These are phyloP conservation scores for Drosophila serrata DNA, from an alignment of 1,140 invertebrate genomes.

Conservation along the genomic window DNA sequence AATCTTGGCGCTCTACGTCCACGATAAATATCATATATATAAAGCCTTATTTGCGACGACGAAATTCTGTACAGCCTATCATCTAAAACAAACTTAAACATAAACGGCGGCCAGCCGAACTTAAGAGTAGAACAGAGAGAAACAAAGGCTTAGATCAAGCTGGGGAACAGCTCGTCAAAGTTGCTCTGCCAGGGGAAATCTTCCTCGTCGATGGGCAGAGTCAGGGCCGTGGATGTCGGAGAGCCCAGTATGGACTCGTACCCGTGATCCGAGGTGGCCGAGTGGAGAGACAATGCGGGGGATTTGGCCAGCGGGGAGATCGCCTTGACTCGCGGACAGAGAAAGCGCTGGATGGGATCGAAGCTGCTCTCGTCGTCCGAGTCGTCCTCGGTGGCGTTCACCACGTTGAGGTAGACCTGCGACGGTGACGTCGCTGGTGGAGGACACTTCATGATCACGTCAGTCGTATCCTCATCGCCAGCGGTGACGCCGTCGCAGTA, in stretches of 20 bases:
- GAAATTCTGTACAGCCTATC: conserved; percentile 65
- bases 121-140: conserved; percentile 63
- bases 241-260: conserved; percentile 87
- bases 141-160: conserved; percentile 59
- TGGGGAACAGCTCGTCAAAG: conserved; percentile 79
- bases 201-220: conserved; percentile 52
- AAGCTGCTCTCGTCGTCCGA: conserved; percentile 80
- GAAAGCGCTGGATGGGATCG: conserved; percentile 83
- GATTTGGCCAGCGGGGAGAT: conserved; percentile 78
- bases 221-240: conserved; percentile 67
- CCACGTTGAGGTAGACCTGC: conserved; percentile 83
- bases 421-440: conserved; percentile 83
- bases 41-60: conserved; percentile 67
- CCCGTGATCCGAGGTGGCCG: conserved; percentile 86
- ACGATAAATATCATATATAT: conserved; percentile 60
- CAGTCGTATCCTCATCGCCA: conserved; percentile 48
- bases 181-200: conserved; percentile 76
- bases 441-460: conserved; percentile 79
- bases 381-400: conserved; percentile 85
- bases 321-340: conserved; percentile 73
- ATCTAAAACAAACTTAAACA: conserved; percentile 52
- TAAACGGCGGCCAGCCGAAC: conserved; percentile 62
- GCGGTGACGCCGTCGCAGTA: conserved; percentile 74
- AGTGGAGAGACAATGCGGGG: conserved; percentile 73
- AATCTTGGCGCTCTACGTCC: conserved; percentile 34